Percentiles rank a stretch among this genome's conserved stretches.
Conservation (phyloP, 1,140 invertebrate species). For the Neodiprion virginianus region DNA sequence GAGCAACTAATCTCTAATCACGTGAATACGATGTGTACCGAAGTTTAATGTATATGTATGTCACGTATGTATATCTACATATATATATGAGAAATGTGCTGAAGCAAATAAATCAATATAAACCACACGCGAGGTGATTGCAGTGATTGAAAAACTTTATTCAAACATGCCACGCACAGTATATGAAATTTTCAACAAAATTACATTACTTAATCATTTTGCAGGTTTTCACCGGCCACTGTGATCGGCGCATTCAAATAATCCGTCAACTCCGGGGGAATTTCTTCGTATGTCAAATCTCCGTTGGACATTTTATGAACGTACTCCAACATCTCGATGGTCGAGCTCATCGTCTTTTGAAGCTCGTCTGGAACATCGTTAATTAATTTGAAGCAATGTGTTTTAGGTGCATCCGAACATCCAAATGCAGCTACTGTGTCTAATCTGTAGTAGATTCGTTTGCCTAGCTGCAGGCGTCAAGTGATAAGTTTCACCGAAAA, state of each 20-base stretch:
- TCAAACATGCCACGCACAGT: constrained; percentile 3
- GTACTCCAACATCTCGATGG: constrained; percentile 28
- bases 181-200: constrained; percentile 8
- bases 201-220: not conserved
- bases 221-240: not conserved
- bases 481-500: no score
- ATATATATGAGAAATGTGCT: constrained; percentile 43
- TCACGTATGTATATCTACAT: constrained; percentile 28
- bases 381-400: not conserved
- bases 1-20: not conserved
- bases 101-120: constrained; percentile 39
- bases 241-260: not conserved
- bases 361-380: constrained; percentile 26
- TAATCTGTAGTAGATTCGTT: no score
- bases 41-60: constrained; percentile 28
- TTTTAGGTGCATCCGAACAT: no score
- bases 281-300: constrained; percentile 15
- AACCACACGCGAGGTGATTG: not conserved
- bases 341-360: constrained; percentile 26
- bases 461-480: no score
- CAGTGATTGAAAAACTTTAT: not conserved
- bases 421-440: no score
- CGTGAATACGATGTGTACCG: constrained; percentile 7
- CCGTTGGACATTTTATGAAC: constrained; percentile 28
- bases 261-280: constrained; percentile 12